These are phyloP conservation scores for Leptinotarsa defecta DNA, from an alignment of 1,140 invertebrate species.

Conservation along the genomic window DNA sequence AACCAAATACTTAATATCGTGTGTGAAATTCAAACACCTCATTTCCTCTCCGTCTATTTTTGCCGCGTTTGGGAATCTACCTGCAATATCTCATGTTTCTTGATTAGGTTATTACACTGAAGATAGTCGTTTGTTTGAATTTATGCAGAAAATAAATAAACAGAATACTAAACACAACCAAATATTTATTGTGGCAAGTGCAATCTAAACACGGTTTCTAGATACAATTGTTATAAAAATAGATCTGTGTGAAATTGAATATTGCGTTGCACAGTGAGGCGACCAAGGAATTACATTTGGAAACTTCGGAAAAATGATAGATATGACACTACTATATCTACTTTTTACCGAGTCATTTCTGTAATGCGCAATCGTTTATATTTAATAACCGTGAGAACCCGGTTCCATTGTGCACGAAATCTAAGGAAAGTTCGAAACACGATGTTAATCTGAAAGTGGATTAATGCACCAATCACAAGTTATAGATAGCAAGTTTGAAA, in stretches of 20 bases:
- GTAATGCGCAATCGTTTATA: too few relatives aligned
- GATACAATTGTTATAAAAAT: too few relatives aligned
- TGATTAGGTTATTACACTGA: slow-evolving; percentile 1
- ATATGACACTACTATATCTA: too few relatives aligned
- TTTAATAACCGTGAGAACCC: too few relatives aligned
- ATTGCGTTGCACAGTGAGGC: not conserved
- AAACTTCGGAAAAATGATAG: too few relatives aligned
- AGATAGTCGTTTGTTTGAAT: not conserved
- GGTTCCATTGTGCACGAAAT: too few relatives aligned
- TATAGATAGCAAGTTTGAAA: too few relatives aligned
- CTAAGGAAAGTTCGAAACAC: too few relatives aligned
- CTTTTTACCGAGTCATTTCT: too few relatives aligned
- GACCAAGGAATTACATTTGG: too few relatives aligned
- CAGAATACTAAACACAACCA: not conserved
- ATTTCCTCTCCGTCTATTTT: slow-evolving; percentile 17
- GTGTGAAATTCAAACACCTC: slow-evolving; percentile 28
- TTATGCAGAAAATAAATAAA: slow-evolving; percentile 7
- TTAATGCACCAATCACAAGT: too few relatives aligned
- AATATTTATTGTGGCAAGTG: slow-evolving; percentile 5
- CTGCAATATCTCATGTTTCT: slow-evolving; percentile 13
- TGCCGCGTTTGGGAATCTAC: slow-evolving; percentile 21
- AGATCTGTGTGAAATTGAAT: not conserved
- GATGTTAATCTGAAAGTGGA: too few relatives aligned
- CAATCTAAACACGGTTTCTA: not conserved
- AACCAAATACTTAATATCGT: slow-evolving; percentile 20